These are phyloP conservation scores for Pithys albifrons DNA, from an alignment of 2,113 vertebrate genomes.

Conservation along the genomic window DNA sequence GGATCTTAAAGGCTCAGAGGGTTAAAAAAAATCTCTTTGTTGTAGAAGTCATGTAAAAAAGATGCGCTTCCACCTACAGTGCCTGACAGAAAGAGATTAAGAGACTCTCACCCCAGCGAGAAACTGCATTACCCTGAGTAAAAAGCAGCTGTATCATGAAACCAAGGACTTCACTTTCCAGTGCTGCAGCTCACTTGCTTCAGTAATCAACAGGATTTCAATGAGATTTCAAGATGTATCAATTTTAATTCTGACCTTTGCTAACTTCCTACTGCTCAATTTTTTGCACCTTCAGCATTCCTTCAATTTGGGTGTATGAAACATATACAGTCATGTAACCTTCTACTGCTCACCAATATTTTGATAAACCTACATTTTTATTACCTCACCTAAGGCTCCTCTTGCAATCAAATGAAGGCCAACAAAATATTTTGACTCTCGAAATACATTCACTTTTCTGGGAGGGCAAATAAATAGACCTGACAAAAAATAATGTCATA, in stretches of 20 bases:
- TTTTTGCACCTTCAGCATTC: background rate
- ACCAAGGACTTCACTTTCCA: background rate
- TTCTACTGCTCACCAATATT: background rate
- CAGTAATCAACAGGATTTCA: background rate
- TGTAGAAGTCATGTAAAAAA: background rate
- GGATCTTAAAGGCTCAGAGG: background rate
- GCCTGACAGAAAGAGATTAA: background rate
- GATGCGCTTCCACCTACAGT: background rate
- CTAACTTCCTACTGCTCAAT: background rate
- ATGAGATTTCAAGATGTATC: accelerated
- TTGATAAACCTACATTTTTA: slow-evolving; percentile 16
- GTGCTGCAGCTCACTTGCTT: background rate
- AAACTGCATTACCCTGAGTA: background rate
- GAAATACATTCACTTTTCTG: background rate
- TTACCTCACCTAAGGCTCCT: slow-evolving; percentile 19
- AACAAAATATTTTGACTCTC: slow-evolving; percentile 55
- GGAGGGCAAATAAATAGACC: slow-evolving; percentile 46
- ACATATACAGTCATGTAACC: background rate
- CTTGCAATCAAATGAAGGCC: background rate
- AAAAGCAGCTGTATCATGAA: background rate
- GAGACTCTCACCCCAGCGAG: background rate
- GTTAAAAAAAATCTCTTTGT: background rate
- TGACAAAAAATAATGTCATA: slow-evolving; percentile 57
- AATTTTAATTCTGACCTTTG: background rate
- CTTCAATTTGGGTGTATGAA: background rate